Base-by-base conservation (phyloP, 2,888 invertebrate genomes). In the Arrhopalites spinosus region DNA sequence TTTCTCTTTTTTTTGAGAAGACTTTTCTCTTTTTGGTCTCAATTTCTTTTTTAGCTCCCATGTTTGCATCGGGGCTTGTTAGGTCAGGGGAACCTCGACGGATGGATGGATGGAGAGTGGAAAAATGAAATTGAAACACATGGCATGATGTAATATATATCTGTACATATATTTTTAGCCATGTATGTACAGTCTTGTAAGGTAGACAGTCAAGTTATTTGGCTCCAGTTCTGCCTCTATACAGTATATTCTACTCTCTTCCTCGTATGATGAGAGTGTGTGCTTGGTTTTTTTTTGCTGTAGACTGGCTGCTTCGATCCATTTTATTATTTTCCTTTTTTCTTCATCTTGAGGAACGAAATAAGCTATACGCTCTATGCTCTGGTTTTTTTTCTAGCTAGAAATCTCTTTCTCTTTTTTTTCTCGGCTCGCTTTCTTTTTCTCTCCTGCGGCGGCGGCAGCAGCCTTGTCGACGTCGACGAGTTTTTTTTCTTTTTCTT, bases 41-140 rank as follows among this genome's bases (percentile, higher is more conserved):
- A n/a, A 50, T 50, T 50, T 17, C 50, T 50, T 36, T 3, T 20
- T 7, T 25, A 2, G 20, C 25, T 27, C 36, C 59, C 2, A 25
- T n/a, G 59, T 56, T 23, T 50, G 50, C 50, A 36, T 3, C 36
- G 36, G 36, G n/a, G n/a, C 11, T 36, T 36, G 5, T 36, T 36
- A 36, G 36, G 36, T 36, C 36, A 36, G 36, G 11, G n/a, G n/a
- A n/a, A n/a, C n/a, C n/a, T n/a, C n/a, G n/a, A 25, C 15, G 1
- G 15, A 15, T 23, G 25, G 27, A 59, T 25, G 27, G 25, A 5
- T 2, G 25, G 25, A 59, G 59, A 1, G 7, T n/a, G 15, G 27
- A 59, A 25, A 27, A 59, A 59, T 59, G 59, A 59, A 59, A 59
- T 59, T 59, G 59, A 59, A 59, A 59, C 59, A 59, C 59, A 59